These are phyloP conservation scores for Sepioteuthis lessoniana DNA, from an alignment of 2,888 invertebrate species.

Conservation along the genomic window DNA sequence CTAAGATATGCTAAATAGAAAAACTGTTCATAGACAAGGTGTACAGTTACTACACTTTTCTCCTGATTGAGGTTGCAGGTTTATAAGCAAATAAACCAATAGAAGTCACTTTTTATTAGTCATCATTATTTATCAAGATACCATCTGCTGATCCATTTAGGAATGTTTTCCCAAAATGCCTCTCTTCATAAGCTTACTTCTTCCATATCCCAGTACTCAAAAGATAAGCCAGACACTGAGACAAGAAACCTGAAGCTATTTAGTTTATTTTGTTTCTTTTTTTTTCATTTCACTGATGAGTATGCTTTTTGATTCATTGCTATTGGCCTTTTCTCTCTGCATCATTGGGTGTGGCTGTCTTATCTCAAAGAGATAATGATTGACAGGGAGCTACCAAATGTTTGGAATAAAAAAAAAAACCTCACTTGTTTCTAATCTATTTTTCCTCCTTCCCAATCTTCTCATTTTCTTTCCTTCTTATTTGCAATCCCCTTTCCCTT, in stretches of 20 bases:
- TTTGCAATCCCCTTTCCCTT: neutral
- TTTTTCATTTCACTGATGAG: neutral
- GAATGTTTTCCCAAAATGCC: neutral
- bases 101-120: too few relatives aligned
- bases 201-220: neutral
- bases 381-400: neutral
- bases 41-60: too few relatives aligned
- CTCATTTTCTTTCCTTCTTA: neutral
- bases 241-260: neutral
- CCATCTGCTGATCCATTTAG: too few relatives aligned
- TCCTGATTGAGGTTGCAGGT: too few relatives aligned
- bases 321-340: neutral
- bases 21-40: too few relatives aligned
- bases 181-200: neutral
- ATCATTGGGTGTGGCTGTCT: neutral
- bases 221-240: neutral
- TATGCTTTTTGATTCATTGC: neutral
- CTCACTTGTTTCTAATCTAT: neutral
- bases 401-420: neutral
- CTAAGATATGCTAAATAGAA: too few relatives aligned
- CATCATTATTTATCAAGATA: too few relatives aligned
- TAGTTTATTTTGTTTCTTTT: neutral
- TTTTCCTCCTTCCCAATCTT: neutral
- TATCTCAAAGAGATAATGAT: constrained; percentile 16
- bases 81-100: too few relatives aligned